Percentiles rank a stretch among this genome's conserved stretches.
These are phyloP conservation scores for Manacus vitellinus DNA, from an alignment of 2,113 vertebrate species.

Conservation along the genomic window DNA sequence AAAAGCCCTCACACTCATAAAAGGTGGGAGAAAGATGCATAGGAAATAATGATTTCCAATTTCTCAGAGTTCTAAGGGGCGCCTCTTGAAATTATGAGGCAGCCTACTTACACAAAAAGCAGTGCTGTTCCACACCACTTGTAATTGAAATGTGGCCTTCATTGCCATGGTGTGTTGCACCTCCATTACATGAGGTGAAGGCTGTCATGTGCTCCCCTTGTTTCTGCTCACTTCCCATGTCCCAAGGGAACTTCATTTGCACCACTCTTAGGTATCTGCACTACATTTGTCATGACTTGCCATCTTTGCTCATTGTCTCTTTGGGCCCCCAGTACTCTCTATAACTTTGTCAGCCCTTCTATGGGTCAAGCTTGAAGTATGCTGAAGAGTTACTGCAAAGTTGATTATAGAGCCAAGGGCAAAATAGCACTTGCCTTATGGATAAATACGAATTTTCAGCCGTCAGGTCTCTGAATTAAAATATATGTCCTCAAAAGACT, in stretches of 20 bases:
- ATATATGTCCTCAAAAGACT: neutral
- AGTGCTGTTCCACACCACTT: neutral
- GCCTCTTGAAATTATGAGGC: neutral
- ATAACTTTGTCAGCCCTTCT: neutral
- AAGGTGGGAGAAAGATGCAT: neutral
- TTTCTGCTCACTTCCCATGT: neutral
- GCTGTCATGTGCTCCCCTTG: rapidly evolving
- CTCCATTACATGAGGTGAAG: neutral
- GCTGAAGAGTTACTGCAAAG: neutral
- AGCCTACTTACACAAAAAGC: neutral
- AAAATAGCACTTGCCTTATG: neutral
- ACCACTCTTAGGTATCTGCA: neutral
- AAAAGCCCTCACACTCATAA: neutral
- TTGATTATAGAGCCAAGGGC: neutral
- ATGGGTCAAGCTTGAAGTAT: rapidly evolving
- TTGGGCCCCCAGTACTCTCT: neutral
- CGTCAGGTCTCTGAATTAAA: neutral
- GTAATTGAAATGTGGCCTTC: neutral
- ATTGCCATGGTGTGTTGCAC: neutral
- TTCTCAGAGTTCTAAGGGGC: neutral
- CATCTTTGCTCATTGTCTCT: neutral
- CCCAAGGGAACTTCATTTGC: neutral
- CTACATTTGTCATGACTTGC: neutral
- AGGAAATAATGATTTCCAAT: neutral
- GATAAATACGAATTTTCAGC: neutral